Evolutionary conservation across 2,888 invertebrate species (phyloP).

Genomic region (Arrhopalites spinosus): DNA sequence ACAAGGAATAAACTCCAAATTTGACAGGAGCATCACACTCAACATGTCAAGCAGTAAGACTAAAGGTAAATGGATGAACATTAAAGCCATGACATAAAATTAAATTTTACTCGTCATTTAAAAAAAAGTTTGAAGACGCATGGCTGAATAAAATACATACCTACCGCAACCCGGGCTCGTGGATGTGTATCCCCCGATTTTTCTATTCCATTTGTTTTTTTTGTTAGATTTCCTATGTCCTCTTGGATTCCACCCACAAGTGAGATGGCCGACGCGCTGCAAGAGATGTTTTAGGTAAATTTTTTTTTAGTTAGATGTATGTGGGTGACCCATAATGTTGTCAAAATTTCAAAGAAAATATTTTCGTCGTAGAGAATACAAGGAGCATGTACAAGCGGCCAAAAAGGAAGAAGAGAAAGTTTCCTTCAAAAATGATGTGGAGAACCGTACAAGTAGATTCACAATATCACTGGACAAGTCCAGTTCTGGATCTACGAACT

Average conservation of each 20-base stretch:
- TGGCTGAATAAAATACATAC: too few species aligned
- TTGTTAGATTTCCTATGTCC: conserved; percentile 89
- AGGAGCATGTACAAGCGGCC: conserved; percentile 84
- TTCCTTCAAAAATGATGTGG: conserved; percentile 61
- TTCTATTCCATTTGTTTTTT: too few species aligned
- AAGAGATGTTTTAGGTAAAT: conserved; percentile 84
- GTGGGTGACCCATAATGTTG: background rate
- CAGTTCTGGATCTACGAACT: background rate
- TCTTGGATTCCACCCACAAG: conserved; percentile 88
- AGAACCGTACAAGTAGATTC: conserved; percentile 57
- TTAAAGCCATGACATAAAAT: too few species aligned
- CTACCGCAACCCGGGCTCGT: too few species aligned
- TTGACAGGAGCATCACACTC: too few species aligned
- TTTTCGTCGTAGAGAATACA: conserved; percentile 72
- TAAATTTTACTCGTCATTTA: too few species aligned
- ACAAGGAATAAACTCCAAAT: too few species aligned
- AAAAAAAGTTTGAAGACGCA: too few species aligned
- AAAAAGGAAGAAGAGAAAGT: conserved; percentile 67
- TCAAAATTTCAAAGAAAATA: conserved; percentile 24
- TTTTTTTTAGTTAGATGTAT: background rate
- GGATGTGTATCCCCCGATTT: too few species aligned
- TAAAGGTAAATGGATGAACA: too few species aligned
- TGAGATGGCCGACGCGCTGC: conserved; percentile 90
- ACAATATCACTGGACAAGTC: background rate
- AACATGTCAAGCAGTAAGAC: too few species aligned